These are phyloP conservation scores for Anguilla obscura DNA, from an alignment of 2,797 vertebrate species.

Conservation along the genomic window DNA sequence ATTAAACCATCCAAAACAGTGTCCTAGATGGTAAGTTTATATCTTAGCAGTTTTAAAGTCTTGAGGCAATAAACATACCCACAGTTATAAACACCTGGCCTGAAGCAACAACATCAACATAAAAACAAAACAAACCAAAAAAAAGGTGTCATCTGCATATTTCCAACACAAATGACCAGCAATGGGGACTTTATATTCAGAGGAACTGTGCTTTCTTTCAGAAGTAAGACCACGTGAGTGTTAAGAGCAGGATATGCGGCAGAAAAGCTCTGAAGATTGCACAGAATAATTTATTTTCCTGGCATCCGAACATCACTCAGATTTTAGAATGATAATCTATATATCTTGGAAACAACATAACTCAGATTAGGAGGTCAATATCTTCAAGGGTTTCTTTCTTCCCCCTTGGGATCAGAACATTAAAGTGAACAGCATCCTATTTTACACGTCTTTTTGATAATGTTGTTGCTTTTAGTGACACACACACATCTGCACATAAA, in stretches of 20 bases:
- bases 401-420: conserved; percentile 65
- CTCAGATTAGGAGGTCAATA: conserved; percentile 75
- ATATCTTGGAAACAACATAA: conserved; percentile 66
- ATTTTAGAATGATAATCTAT: conserved; percentile 54
- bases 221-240: conserved; percentile 30
- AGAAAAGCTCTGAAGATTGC: conserved; percentile 51
- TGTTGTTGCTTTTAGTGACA: conserved; percentile 78
- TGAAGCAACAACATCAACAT: conserved; percentile 34
- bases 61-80: conserved; percentile 39
- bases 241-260: conserved; percentile 35
- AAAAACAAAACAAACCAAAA: conserved; percentile 8
- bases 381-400: conserved; percentile 67
- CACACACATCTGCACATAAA: conserved; percentile 81
- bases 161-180: conserved; percentile 29
- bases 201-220: conserved; percentile 25
- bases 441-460: conserved; percentile 66
- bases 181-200: conserved; percentile 24
- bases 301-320: conserved; percentile 57
- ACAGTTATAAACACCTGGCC: conserved; percentile 40
- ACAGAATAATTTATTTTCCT: conserved; percentile 62
- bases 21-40: conserved; percentile 37
- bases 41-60: conserved; percentile 33
- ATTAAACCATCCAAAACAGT: conserved; percentile 38
- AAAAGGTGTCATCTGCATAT: conserved; percentile 10
- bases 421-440: conserved; percentile 71